These are phyloP conservation scores for Rhabdornis inornatus DNA, from an alignment of 2,113 vertebrate species.

Conservation along the genomic window DNA sequence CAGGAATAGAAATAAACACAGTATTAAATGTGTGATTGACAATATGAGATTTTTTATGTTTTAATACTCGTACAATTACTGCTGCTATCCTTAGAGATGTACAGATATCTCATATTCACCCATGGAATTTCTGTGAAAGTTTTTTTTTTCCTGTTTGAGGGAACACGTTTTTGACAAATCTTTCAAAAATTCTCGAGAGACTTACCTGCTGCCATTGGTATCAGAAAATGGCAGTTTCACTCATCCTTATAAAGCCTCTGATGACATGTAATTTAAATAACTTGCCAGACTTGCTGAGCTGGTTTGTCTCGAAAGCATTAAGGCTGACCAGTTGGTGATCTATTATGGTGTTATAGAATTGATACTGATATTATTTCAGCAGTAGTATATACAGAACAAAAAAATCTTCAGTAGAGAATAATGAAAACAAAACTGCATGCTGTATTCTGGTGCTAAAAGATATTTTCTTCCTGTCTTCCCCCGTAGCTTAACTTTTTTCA, in stretches of 20 bases:
- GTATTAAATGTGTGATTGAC: not conserved
- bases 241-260: not conserved
- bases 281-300: not conserved
- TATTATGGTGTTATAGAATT: not conserved
- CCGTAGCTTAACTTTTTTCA: not conserved
- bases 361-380: not conserved
- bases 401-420: not conserved
- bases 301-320: not conserved
- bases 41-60: not conserved
- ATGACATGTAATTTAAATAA: not conserved
- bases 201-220: not conserved
- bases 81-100: not conserved
- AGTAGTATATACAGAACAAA: not conserved
- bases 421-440: not conserved
- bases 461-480: not conserved
- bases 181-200: not conserved
- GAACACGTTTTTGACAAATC: not conserved
- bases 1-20: not conserved
- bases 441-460: not conserved
- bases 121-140: not conserved
- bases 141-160: not conserved
- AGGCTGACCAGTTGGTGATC: not conserved
- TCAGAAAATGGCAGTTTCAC: not conserved
- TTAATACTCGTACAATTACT: not conserved
- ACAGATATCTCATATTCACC: not conserved